These are phyloP conservation scores for Origma solitaria DNA, from an alignment of 2,113 vertebrate species.

Conservation along the genomic window DNA sequence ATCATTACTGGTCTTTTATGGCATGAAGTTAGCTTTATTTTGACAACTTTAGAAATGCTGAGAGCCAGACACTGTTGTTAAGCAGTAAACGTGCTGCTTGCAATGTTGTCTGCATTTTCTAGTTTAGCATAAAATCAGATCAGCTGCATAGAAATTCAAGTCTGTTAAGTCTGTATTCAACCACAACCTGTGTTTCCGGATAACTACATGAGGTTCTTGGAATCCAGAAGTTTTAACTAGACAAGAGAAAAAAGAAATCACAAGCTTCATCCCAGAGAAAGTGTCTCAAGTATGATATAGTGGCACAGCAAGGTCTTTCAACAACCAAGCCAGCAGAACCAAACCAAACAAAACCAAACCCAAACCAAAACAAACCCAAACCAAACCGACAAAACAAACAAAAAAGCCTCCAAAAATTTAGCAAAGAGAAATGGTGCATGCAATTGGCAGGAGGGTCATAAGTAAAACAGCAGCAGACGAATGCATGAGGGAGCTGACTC, in stretches of 20 bases:
- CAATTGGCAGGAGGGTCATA: neutral
- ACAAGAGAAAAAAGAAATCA: neutral
- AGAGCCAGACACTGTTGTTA: neutral
- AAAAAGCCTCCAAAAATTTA: neutral
- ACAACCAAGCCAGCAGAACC: neutral
- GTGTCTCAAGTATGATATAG: neutral
- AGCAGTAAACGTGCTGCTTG: neutral
- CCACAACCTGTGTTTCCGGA: neutral
- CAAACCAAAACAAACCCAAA: neutral
- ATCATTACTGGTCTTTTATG: neutral
- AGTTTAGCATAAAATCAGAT: neutral
- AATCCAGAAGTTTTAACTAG: neutral
- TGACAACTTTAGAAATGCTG: neutral
- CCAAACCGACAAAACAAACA: neutral
- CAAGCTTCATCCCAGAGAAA: neutral
- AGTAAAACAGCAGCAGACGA: neutral
- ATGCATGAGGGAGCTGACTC: neutral
- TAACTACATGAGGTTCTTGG: neutral
- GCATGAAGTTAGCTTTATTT: neutral
- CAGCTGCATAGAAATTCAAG: neutral
- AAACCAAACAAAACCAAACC: neutral
- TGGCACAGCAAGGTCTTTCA: neutral
- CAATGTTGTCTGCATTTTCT: neutral
- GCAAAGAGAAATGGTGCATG: neutral
- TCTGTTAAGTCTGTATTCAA: neutral